phyloP scores from a whole-genome alignment of 2,888 invertebrate species.

The Microdon myrmicae region DNA sequence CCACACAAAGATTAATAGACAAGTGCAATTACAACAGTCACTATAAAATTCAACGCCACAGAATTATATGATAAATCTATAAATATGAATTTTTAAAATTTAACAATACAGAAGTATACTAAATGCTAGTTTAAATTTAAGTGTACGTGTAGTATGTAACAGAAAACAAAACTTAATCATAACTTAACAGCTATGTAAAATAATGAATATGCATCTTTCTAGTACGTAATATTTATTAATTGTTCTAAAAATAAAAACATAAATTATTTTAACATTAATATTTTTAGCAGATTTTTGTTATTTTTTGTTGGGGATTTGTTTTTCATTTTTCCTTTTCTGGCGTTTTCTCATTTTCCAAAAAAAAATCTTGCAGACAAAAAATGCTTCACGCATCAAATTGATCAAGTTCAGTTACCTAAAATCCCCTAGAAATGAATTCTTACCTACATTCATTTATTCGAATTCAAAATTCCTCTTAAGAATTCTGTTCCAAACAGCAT shows the following conservation, averaged over 20 bases:
- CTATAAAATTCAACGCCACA: slow-evolving; percentile 31
- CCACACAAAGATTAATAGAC: slow-evolving; percentile 9
- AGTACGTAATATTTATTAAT: slow-evolving; percentile 48
- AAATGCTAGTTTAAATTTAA: slow-evolving; percentile 6
- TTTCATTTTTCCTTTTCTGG: no score
- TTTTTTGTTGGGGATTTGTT: no score
- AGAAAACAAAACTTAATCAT: slow-evolving; percentile 4
- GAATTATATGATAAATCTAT: slow-evolving; percentile 25
- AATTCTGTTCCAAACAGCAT: no score
- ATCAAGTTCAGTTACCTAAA: no score
- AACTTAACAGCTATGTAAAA: slow-evolving; percentile 29
- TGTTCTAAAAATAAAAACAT: slow-evolving; percentile 34
- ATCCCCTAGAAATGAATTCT: no score
- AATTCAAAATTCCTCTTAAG: no score
- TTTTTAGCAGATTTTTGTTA: no score
- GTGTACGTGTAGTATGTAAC: slow-evolving; percentile 13
- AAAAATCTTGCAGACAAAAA: no score
- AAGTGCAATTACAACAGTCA: slow-evolving; percentile 46
- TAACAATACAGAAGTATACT: slow-evolving; percentile 22
- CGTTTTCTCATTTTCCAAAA: no score
- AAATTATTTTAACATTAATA: slow-evolving; percentile 33
- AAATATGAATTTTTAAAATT: no score
- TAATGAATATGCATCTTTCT: slow-evolving; percentile 36
- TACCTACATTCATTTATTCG: no score
- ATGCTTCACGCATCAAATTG: no score